phyloP scores from a whole-genome alignment of 2,113 vertebrate genomes.

The Echinops telfairi region DNA sequence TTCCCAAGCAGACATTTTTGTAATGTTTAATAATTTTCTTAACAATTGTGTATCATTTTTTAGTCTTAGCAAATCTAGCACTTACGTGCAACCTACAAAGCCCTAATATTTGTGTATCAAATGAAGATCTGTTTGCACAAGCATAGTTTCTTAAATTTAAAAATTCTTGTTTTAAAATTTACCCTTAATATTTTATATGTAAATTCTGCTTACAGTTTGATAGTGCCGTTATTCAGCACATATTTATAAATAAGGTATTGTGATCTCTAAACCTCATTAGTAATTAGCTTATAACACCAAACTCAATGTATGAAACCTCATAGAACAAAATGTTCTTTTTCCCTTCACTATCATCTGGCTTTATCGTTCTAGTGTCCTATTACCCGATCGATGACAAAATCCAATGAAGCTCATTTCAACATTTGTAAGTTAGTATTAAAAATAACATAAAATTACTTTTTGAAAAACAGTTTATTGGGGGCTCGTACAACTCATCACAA shows the following conservation, averaged over 20 bases:
- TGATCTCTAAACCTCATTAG: not conserved
- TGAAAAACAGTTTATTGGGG: no score
- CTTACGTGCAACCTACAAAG: no score
- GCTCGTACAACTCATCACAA: no score
- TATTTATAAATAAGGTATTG: slow-evolving; percentile 2
- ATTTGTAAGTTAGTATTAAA: no score
- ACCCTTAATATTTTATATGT: not conserved
- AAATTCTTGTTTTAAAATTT: not conserved
- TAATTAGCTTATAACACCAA: not conserved
- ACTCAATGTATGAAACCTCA: no score
- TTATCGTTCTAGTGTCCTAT: no score
- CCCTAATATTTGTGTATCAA: not conserved
- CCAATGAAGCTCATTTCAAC: no score
- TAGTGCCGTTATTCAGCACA: not conserved
- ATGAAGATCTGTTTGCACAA: not conserved
- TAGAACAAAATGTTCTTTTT: no score
- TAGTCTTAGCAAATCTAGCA: not conserved
- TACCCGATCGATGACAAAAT: no score
- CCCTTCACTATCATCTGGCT: no score
- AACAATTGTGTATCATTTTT: not conserved
- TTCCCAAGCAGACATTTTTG: not conserved
- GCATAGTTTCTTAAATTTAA: not conserved
- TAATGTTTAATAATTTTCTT: not conserved
- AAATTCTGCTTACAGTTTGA: not conserved
- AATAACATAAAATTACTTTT: no score